These are phyloP conservation scores for Drosophila nigritarsus DNA, from an alignment of 2,888 invertebrate genomes.

Conservation along the genomic window DNA sequence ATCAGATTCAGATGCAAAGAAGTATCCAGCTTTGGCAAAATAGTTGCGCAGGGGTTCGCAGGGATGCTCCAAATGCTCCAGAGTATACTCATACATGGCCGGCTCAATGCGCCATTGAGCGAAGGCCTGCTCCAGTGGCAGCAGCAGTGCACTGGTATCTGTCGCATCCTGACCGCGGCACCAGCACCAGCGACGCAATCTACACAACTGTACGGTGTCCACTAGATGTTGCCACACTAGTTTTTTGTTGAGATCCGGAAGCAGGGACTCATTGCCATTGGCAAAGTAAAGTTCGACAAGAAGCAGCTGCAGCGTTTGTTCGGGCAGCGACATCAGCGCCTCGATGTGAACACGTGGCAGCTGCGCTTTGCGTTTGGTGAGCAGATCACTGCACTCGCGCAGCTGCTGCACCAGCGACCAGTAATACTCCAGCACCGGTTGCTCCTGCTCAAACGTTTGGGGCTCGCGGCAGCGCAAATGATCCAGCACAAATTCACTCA, in stretches of 20 bases:
- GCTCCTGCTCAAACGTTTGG: slow-evolving; percentile 71
- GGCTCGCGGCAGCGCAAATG: slow-evolving; percentile 87
- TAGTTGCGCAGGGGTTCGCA: slow-evolving; percentile 79
- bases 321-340: slow-evolving; percentile 81
- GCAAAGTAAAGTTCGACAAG: slow-evolving; percentile 83
- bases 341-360: slow-evolving; percentile 79
- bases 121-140: slow-evolving; percentile 68
- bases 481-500: slow-evolving; percentile 89
- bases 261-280: slow-evolving; percentile 77
- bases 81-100: slow-evolving; percentile 81
- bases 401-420: slow-evolving; percentile 80
- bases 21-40: slow-evolving; percentile 86
- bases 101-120: slow-evolving; percentile 79
- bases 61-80: slow-evolving; percentile 66
- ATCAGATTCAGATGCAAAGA: slow-evolving; percentile 87
- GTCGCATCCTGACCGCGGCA: slow-evolving; percentile 18
- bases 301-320: slow-evolving; percentile 74
- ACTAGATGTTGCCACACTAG: slow-evolving; percentile 82
- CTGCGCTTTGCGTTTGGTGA: slow-evolving; percentile 43
- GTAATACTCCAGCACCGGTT: slow-evolving; percentile 75
- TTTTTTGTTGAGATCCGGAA: slow-evolving; percentile 81
- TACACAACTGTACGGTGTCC: slow-evolving; percentile 57
- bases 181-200: slow-evolving; percentile 79
- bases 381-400: slow-evolving; percentile 57
- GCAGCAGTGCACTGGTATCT: neutral